Evolutionary conservation across 2,888 invertebrate species (phyloP), one percentile per base, ranked within the genome.

Genomic region (Drosophila colorata): DNA sequence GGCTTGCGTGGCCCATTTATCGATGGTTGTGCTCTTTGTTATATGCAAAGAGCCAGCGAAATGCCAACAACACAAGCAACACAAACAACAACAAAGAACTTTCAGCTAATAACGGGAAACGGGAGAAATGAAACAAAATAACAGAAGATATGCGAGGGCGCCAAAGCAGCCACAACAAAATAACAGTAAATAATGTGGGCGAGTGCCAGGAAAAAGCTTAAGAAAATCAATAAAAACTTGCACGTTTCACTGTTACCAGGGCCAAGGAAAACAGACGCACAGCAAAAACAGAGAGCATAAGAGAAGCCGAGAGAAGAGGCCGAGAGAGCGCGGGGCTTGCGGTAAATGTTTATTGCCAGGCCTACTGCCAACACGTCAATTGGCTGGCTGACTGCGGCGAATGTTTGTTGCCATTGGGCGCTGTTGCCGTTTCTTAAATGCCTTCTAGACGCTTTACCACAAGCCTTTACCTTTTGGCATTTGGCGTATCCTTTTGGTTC

Each of bases 201-300:
- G 61, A 65, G 58, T 73, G 87, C 49, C 63, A 65, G 55, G 58
- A 49, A 65, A 69, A 74, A 49, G 70, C 59, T 68, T 53, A 68
- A 56, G 79, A 82, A 87, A 82, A 82, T 82, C 82, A 67, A 82
- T 82, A 58, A 67, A 72, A 72, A 69, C 67, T 72, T 66, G 69
- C 81, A 69, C 69, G 67, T 66, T 79, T 72, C 49, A 47, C 51
- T 64, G 46, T 51, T 66, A 47, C 58, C 67, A 71, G 23, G 67
- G 53, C 46, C 43, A 52, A 57, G 40, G 28, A 63, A 58, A 57
- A 59, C 59, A 66, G 53, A 28, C 43, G 56, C 11, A 38, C 33
- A 16, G 46, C 51, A 28, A 58, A 5, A 38, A 38, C 11, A 9
- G n/a, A 1, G 23, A 41, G 25, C 7, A 28, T 0, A 28, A 28